Conservation (phyloP, 2,888 invertebrate genomes). For the Scaptomyza polygonia region DNA sequence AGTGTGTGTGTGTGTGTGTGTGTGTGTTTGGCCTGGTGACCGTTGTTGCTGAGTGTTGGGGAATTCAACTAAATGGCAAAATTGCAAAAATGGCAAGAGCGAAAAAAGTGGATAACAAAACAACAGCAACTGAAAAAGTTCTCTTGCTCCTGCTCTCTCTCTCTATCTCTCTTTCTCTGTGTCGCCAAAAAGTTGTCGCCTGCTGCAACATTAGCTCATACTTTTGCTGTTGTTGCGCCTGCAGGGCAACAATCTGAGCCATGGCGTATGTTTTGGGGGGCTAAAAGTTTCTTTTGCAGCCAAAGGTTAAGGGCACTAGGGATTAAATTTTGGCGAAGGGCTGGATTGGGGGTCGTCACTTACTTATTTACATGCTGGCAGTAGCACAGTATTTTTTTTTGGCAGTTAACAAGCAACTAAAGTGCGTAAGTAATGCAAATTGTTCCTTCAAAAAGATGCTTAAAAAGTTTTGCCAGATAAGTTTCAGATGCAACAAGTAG, state of each 20-base stretch:
- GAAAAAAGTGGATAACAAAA: slow-evolving; percentile 24
- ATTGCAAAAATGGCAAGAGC: slow-evolving; percentile 38
- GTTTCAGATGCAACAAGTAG: slow-evolving; percentile 30
- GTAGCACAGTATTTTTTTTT: slow-evolving; percentile 22
- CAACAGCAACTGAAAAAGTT: slow-evolving; percentile 35
- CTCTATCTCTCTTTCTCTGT: slow-evolving; percentile 15
- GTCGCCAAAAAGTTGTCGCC: slow-evolving; percentile 48
- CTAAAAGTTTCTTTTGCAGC: slow-evolving; percentile 32
- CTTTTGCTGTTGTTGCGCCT: slow-evolving; percentile 17
- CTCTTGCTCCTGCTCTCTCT: slow-evolving; percentile 1
- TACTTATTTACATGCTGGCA: slow-evolving; percentile 39
- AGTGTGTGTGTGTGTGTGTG: slow-evolving; percentile 22
- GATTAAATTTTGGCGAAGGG: slow-evolving; percentile 30
- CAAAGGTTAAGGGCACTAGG: slow-evolving; percentile 50
- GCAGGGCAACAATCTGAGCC: slow-evolving; percentile 48
- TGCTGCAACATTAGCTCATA: slow-evolving; percentile 50
- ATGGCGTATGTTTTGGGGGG: slow-evolving; percentile 31
- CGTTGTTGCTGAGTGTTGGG: slow-evolving; percentile 46
- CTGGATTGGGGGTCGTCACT: background rate
- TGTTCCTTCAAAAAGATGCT: slow-evolving; percentile 4
- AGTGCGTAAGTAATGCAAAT: slow-evolving; percentile 41
- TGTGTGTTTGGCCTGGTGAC: slow-evolving; percentile 60
- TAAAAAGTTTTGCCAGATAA: slow-evolving; percentile 14
- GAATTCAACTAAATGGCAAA: slow-evolving; percentile 57
- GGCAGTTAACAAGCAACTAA: slow-evolving; percentile 46